These are phyloP conservation scores for Neodon shergylaensis DNA, from an alignment of 2,113 vertebrate species.

Conservation along the genomic window DNA sequence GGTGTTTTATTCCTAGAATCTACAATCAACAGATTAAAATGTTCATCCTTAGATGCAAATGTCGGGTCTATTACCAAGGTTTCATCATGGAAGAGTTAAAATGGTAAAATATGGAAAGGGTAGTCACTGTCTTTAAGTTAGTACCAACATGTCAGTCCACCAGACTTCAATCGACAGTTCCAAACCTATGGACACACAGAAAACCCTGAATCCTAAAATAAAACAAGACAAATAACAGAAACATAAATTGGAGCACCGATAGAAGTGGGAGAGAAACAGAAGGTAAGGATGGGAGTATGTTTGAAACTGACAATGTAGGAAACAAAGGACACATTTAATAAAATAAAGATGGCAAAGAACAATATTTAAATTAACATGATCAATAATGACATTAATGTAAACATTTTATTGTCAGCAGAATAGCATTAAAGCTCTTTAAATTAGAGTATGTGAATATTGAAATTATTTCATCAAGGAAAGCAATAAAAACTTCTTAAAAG, in stretches of 20 bases:
- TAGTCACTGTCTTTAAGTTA: not conserved
- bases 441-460: constrained; percentile 9
- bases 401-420: constrained; percentile 36
- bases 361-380: constrained; percentile 36
- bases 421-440: constrained; percentile 58
- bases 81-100: not conserved
- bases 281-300: not conserved
- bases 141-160: not conserved
- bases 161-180: not conserved
- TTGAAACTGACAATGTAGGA: not conserved
- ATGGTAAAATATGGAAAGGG: not conserved
- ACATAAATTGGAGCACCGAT: no score
- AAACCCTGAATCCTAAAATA: no score
- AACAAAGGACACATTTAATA: not conserved
- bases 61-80: not conserved
- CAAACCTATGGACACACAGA: not conserved
- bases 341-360: not conserved
- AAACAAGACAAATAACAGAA: not conserved
- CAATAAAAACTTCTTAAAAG: constrained; percentile 1
- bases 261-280: not conserved
- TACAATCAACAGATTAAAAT: not conserved
- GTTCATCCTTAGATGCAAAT: not conserved
- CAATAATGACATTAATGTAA: not conserved
- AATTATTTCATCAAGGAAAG: constrained; percentile 47
- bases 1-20: not conserved